Conservation (phyloP, 2,888 invertebrate species). For the Alloscopus bannaensis region DNA sequence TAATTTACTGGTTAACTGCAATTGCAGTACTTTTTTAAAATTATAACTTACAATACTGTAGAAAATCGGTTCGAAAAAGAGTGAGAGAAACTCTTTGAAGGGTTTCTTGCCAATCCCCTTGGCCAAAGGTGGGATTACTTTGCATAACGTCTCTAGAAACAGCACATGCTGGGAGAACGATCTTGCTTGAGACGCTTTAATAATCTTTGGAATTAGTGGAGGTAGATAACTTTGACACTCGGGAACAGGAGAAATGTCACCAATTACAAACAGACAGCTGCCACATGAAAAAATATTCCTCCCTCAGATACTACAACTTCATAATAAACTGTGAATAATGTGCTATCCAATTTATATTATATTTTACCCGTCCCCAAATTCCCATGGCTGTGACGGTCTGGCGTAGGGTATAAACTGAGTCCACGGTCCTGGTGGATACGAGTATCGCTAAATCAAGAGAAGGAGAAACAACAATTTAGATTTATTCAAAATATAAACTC, state of each 20-base stretch:
- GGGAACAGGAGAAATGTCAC: constrained; percentile 76
- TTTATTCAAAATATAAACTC: background rate
- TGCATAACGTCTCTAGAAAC: constrained; percentile 78
- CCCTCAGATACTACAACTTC: background rate
- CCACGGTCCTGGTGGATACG: constrained; percentile 76
- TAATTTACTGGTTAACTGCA: background rate
- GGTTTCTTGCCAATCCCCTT: constrained; percentile 77
- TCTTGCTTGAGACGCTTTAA: constrained; percentile 75
- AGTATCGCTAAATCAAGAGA: constrained; percentile 76
- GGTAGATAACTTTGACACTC: constrained; percentile 74
- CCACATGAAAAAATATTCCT: constrained; percentile 57
- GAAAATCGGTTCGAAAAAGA: constrained; percentile 77
- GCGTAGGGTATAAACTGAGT: constrained; percentile 58
- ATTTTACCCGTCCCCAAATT: constrained; percentile 78
- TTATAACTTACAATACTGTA: constrained; percentile 76
- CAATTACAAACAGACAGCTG: constrained; percentile 76
- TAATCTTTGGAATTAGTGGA: constrained; percentile 76
- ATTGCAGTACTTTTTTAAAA: background rate
- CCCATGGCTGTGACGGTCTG: constrained; percentile 78
- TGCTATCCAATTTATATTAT: background rate
- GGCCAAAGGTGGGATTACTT: constrained; percentile 77
- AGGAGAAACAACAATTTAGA: background rate
- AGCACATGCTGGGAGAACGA: constrained; percentile 78
- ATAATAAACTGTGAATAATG: background rate
- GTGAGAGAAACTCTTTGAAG: constrained; percentile 77